Percentiles rank a stretch among this genome's conserved stretches.
Evolutionary conservation across 2,797 vertebrate species (phyloP).

Genomic region (Leptoclinus maculatus): DNA sequence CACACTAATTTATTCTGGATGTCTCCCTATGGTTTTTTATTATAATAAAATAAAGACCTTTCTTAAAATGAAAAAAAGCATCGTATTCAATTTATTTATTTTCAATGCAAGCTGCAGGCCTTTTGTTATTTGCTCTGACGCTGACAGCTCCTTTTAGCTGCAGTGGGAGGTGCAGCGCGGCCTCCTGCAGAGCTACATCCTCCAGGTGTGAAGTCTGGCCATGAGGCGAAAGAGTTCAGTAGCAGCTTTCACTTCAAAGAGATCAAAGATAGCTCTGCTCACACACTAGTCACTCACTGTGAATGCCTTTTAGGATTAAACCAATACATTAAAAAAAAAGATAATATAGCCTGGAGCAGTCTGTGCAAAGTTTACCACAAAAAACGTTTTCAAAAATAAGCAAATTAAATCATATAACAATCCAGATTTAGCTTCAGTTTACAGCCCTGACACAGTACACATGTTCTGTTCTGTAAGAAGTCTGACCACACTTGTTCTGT

Average conservation of each 20-base stretch:
- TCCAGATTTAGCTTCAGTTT: neutral
- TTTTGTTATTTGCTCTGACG: neutral
- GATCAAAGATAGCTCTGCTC: conserved; percentile 12
- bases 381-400: no score
- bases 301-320: neutral
- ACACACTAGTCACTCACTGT: neutral
- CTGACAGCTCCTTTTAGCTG: conserved; percentile 29
- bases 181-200: conserved; percentile 45
- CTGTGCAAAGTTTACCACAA: neutral
- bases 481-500: neutral
- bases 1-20: conserved; percentile 82
- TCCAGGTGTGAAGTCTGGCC: conserved; percentile 52
- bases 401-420: neutral
- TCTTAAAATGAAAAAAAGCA: conserved; percentile 6
- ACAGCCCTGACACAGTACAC: neutral
- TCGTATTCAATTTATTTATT: neutral
- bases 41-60: conserved; percentile 45
- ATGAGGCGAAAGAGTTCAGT: conserved; percentile 5
- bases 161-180: conserved; percentile 1
- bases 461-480: neutral
- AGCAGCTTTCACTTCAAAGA: conserved; percentile 37
- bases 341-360: neutral
- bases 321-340: neutral
- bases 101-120: neutral
- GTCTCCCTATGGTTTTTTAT: conserved; percentile 65